Evolutionary conservation across 2,113 vertebrate genomes (phyloP).

Genomic region (Azemiops feae): DNA sequence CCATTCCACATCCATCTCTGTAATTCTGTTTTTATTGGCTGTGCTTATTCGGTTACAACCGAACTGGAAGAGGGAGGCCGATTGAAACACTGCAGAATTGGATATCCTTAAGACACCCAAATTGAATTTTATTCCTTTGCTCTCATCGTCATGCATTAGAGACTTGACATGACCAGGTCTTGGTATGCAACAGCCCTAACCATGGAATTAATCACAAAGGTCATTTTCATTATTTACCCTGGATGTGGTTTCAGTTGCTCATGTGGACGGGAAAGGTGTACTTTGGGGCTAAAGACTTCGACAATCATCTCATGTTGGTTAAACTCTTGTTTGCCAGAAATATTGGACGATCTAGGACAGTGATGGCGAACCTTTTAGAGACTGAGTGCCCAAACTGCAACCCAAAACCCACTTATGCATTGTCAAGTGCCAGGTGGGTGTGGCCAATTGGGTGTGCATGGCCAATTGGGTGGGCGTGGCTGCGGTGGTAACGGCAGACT

Average conservation of each 20-base stretch:
- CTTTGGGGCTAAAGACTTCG: conserved; percentile 45
- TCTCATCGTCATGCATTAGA: not conserved
- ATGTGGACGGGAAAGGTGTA: conserved; percentile 39
- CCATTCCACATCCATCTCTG: not conserved
- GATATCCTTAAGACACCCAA: conserved; percentile 9
- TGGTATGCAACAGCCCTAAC: conserved; percentile 11
- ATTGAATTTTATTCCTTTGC: not conserved
- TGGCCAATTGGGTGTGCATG: too few species aligned
- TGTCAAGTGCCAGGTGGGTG: too few species aligned
- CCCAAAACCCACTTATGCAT: too few species aligned
- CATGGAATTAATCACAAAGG: conserved; percentile 30
- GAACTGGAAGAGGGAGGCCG: not conserved
- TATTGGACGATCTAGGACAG: too few species aligned
- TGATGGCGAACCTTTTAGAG: too few species aligned
- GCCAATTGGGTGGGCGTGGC: too few species aligned
- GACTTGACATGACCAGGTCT: not conserved
- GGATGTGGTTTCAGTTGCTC: conserved; percentile 46
- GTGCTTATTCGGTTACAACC: not conserved
- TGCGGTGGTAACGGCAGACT: too few species aligned
- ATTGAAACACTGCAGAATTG: not conserved
- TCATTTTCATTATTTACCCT: conserved; percentile 47
- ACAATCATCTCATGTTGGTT: not conserved
- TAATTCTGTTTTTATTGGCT: not conserved
- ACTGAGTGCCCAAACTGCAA: too few species aligned
- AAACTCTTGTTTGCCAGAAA: not conserved